phyloP scores from a whole-genome alignment of 2,888 invertebrate species.

The Oxystoma pomonae region DNA sequence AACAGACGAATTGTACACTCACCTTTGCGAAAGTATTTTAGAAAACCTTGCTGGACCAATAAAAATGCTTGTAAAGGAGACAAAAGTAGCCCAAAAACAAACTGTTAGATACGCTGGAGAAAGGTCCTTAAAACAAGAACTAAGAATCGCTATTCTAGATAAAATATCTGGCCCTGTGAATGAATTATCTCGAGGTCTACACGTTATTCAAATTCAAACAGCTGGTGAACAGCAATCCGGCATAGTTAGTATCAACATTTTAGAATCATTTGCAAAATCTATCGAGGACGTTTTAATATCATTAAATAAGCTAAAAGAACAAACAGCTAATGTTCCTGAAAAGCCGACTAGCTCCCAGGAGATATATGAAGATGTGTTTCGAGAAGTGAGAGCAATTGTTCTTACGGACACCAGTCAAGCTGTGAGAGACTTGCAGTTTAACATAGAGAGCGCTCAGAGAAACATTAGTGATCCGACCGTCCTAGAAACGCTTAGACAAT shows the following conservation, averaged over 20 bases:
- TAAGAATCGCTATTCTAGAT: conserved; percentile 58
- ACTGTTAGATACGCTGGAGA: conserved; percentile 39
- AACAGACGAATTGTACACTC: conserved; percentile 30
- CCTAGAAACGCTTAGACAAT: conserved; percentile 40
- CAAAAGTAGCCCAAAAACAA: conserved; percentile 39
- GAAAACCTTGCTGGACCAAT: conserved; percentile 40
- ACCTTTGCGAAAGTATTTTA: conserved; percentile 34
- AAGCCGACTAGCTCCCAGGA: conserved; percentile 30
- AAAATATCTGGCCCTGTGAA: conserved; percentile 60
- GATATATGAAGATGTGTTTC: conserved; percentile 44
- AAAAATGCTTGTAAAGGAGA: conserved; percentile 37
- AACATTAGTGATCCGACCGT: conserved; percentile 36
- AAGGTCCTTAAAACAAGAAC: conserved; percentile 41
- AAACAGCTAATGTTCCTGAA: conserved; percentile 18
- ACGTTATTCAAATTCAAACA: conserved; percentile 44
- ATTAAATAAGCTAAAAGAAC: conserved; percentile 38
- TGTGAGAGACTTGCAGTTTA: conserved; percentile 41
- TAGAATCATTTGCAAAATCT: conserved; percentile 39
- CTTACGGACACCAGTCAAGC: conserved; percentile 41
- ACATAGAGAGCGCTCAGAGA: conserved; percentile 42
- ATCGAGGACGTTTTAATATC: conserved; percentile 40
- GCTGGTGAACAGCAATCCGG: conserved; percentile 33
- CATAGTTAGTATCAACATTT: conserved; percentile 30
- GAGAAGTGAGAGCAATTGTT: conserved; percentile 44
- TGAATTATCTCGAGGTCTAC: conserved; percentile 58